Conservation (phyloP, 1,140 invertebrate species). For the Drosophila ohnishii region DNA sequence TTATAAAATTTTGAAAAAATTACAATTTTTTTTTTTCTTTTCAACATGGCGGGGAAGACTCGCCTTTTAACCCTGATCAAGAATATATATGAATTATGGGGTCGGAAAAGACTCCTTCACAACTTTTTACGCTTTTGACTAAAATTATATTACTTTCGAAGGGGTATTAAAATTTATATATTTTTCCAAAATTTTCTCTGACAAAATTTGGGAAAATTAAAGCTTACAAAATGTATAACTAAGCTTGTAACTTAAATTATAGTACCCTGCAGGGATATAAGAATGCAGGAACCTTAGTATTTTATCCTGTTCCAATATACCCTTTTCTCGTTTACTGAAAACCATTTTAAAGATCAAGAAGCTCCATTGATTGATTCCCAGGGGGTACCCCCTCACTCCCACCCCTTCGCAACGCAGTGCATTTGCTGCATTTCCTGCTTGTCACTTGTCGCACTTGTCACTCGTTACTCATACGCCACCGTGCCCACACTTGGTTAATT, state of each 20-base stretch:
- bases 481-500: slow-evolving; percentile 42
- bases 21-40: no score
- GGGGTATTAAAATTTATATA: no score
- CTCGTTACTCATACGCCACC: slow-evolving; percentile 66
- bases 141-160: neutral
- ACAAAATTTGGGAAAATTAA: no score
- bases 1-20: no score
- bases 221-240: no score
- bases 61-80: neutral
- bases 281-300: no score
- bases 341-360: neutral
- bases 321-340: neutral
- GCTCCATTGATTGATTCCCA: slow-evolving; percentile 7
- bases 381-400: no score
- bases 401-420: neutral
- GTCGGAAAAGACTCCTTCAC: neutral
- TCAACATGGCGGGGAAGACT: no score
- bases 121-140: neutral
- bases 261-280: neutral
- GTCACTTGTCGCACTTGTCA: slow-evolving; percentile 41
- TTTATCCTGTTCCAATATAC: neutral
- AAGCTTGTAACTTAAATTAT: no score
- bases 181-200: no score
- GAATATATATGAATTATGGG: neutral
- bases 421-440: slow-evolving; percentile 53